Evolutionary conservation across 1,140 invertebrate genomes (phyloP), one percentile per base, ranked within the genome.

Genomic region (Adoxophyes honmai): DNA sequence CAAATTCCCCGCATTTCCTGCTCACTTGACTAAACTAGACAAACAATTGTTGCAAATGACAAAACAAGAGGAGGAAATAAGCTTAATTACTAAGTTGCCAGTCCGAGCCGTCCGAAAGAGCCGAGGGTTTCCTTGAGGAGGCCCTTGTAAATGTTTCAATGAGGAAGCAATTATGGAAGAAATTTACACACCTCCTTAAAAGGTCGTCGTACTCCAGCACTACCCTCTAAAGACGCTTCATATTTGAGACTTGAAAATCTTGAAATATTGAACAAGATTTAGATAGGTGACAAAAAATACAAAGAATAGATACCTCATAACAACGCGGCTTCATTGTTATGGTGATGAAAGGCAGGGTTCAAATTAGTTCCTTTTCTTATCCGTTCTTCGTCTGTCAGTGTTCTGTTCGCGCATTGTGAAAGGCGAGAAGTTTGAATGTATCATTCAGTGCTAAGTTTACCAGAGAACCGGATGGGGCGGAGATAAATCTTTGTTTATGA

Each of bases 21-120:
- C 42, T 33, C 42, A 48, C 42, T 48, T 48, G 42, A 48, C 42
- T 48, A 48, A 57, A 62, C 61, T 60, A 54, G 52, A 56, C 37
- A 65, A 53, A 60, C 59, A 68, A 67, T 70, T 73, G 66, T 66
- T 64, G 60, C 56, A 70, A 81, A 81, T 74, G 76, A 82, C 79
- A 84, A 81, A 86, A 86, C 82, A 84, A 83, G 74, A 68, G 59
- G 54, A 78, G 75, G 75, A 85, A 88, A 88, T 88, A 78, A 86
- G 85, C 85, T 85, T 88, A 86, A 85, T 88, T 88, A 88, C 77
- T 78, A 79, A 85, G 81, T 88, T 82, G 78, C 70, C 61, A 72
- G 82, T 81, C 77, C 78, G 68, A 81, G 70, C 72, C 73, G 69
- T 66, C 78, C 65, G 21, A 71, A 71, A 81, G 82, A 76, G 70